These are phyloP conservation scores for Somateria mollissima DNA, from an alignment of 2,797 vertebrate genomes.

Conservation along the genomic window DNA sequence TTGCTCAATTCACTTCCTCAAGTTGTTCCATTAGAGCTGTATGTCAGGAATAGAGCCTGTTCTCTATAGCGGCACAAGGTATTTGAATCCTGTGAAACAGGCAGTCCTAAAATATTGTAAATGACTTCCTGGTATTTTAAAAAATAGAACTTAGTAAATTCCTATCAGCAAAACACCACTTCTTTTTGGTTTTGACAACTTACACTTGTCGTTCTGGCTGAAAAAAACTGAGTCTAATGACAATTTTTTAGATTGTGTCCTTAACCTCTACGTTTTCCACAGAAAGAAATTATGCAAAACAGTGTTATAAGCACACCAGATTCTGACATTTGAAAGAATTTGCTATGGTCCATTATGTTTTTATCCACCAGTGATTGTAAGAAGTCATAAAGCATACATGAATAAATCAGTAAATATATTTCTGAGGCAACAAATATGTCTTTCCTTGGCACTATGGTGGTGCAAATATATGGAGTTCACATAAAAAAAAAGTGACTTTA, in stretches of 20 bases:
- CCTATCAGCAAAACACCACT: neutral
- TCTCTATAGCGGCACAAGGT: neutral
- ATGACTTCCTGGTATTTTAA: neutral
- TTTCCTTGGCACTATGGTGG: conserved; percentile 17
- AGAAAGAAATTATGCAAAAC: conserved; percentile 62
- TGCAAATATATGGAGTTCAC: neutral
- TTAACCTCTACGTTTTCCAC: conserved; percentile 51
- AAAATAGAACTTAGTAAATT: neutral
- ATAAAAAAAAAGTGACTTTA: conserved; percentile 42
- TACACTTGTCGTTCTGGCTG: conserved; percentile 14
- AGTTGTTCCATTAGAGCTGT: neutral
- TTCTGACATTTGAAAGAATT: conserved; percentile 70
- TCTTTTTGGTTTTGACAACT: conserved; percentile 35
- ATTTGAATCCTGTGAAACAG: neutral
- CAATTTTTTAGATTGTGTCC: neutral
- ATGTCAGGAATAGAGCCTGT: neutral
- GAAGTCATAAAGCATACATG: neutral
- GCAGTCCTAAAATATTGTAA: neutral
- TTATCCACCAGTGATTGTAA: conserved; percentile 46
- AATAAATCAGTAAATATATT: conserved; percentile 67
- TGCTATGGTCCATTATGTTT: conserved; percentile 49
- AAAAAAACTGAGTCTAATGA: conserved; percentile 48
- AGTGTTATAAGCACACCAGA: conserved; percentile 25
- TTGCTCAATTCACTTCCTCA: neutral
- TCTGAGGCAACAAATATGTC: neutral